Base-by-base conservation (phyloP, 2,888 invertebrate species). In the Xylota segnis region DNA sequence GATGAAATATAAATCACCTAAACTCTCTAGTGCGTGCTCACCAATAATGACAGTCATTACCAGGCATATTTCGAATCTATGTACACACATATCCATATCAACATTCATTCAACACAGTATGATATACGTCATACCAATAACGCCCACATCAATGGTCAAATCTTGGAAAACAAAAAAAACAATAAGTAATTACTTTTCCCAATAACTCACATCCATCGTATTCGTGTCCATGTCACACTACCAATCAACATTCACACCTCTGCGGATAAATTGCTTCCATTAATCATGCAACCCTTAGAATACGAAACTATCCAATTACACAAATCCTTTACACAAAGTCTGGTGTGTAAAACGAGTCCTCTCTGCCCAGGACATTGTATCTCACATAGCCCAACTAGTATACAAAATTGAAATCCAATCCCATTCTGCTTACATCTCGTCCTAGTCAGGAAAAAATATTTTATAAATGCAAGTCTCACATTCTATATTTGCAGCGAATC, bases 401-500 rank as follows among this genome's bases (percentile, higher is more conserved):
- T 3, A 23, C 16, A 37, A 70, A 56, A 71, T 9, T 76, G 76
- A 76, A 76, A 77, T 52, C 10, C 66, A 77, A 77, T 56, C 58
- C 58, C 50, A 27, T 54, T 40, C 29, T 50, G 40, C 50, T 58
- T 52, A 43, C 71, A 14, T 9, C 9, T n/a, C 45, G 32, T 12
- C 1, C 18, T 10, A 23, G 23, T 23, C n/a, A n/a, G n/a, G n/a
- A n/a, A 45, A 37, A 56, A 16, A 50, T 29, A 45, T 76, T 59
- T 58, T 68, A 58, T 29, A 66, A 68, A 76, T 59, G 59, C 50
- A 68, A 76, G 32, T 68, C 40, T 52, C 83, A 94, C 94, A 89
- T 90, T 91, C 82, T 91, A 93, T 91, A 93, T 76, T 89, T 88
- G 70, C 93, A 95, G 92, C 94, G 95, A 90, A 95, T 97, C 88